Conservation (phyloP, 2,888 invertebrate species). For the Parthenolecanium corni region DNA sequence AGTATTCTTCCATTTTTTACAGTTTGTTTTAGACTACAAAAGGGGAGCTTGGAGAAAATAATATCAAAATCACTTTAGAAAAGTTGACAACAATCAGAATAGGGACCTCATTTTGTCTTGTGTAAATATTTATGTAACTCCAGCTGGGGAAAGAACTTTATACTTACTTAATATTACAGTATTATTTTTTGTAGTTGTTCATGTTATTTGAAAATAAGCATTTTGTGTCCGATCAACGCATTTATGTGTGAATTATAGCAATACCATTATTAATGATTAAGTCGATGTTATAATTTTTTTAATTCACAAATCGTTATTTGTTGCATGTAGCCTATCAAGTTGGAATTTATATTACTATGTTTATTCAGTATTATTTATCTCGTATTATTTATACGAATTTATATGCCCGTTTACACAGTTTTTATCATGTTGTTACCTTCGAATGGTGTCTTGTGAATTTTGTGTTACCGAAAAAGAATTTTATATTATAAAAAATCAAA, state of each 20-base stretch:
- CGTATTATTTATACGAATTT: not conserved
- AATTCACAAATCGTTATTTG: not conserved
- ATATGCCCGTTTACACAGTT: conserved; percentile 12
- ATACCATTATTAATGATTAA: not conserved
- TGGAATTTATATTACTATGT: not conserved
- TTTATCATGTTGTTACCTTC: conserved; percentile 21
- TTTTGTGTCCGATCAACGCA: not conserved
- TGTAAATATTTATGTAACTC: too few species aligned
- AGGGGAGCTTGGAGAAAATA: too few species aligned
- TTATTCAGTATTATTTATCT: conserved; percentile 3
- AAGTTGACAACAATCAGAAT: too few species aligned
- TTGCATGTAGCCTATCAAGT: not conserved
- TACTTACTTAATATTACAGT: too few species aligned
- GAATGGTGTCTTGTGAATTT: conserved; percentile 5
- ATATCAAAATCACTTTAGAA: too few species aligned
- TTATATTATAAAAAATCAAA: conserved; percentile 37
- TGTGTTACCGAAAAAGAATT: conserved; percentile 10
- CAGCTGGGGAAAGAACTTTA: too few species aligned
- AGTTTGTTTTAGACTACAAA: too few species aligned
- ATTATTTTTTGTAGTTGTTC: too few species aligned
- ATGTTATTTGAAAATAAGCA: too few species aligned
- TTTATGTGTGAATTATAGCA: conserved; percentile 1
- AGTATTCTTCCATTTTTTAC: too few species aligned
- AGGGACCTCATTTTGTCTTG: too few species aligned
- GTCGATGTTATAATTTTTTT: conserved; percentile 9